Conservation (phyloP, 2,797 vertebrate species). For the Aselliscus stoliczkanus region DNA sequence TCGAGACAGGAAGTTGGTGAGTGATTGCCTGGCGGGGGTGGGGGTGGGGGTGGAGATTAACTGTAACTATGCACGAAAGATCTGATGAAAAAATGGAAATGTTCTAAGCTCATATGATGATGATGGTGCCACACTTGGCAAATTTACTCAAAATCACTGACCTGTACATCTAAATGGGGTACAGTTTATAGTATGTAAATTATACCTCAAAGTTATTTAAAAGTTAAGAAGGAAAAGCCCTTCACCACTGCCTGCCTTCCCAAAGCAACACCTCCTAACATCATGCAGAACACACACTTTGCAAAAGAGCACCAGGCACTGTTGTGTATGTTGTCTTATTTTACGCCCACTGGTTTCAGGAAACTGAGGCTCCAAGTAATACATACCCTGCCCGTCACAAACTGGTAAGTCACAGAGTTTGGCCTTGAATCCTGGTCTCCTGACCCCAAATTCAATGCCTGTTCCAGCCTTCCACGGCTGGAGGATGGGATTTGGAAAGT, state of each 20-base stretch:
- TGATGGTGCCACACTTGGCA: not conserved
- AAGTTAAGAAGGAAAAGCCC: not conserved
- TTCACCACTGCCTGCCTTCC: not conserved
- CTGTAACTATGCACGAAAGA: not conserved
- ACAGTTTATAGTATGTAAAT: not conserved
- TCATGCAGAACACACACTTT: not conserved
- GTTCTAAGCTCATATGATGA: not conserved
- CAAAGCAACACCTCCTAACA: not conserved
- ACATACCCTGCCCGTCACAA: not conserved
- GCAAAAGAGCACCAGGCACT: fast-evolving
- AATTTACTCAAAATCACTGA: not conserved
- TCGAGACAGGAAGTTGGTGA: not conserved
- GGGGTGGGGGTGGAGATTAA: not conserved
- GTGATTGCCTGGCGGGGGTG: not conserved
- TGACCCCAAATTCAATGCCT: not conserved
- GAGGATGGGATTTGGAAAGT: not conserved
- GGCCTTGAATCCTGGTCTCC: not conserved
- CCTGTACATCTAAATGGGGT: not conserved
- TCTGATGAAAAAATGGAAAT: not conserved
- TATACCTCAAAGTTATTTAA: not conserved
- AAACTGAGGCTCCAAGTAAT: not conserved
- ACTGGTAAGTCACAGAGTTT: not conserved
- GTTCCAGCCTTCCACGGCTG: fast-evolving
- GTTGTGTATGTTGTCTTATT: not conserved
- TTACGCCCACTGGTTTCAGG: not conserved